A percentile compares a stretch with the other conserved stretches of the same genome.
Evolutionary conservation across 2,113 vertebrate genomes (phyloP).

Genomic region (Dipodomys spectabilis): DNA sequence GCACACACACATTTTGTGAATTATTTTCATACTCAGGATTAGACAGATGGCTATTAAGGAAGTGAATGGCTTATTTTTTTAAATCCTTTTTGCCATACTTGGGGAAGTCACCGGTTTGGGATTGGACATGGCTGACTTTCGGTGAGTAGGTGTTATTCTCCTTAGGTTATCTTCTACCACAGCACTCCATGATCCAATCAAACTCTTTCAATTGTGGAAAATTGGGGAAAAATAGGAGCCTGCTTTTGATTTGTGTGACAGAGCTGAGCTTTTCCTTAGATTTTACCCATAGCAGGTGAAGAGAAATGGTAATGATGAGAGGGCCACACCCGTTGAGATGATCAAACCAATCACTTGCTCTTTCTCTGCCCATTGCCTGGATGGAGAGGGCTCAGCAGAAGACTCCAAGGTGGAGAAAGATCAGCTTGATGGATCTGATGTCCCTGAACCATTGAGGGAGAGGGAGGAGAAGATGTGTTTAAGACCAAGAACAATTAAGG

Average conservation of each 20-base stretch:
- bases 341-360: background rate
- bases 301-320: background rate
- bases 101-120: background rate
- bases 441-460: background rate
- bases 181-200: background rate
- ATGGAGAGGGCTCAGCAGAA: background rate
- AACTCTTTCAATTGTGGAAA: background rate
- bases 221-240: background rate
- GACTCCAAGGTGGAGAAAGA: background rate
- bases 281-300: background rate
- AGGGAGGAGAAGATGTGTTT: background rate
- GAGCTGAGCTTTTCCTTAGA: background rate
- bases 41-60: background rate
- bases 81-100: background rate
- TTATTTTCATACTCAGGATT: conserved; percentile 3
- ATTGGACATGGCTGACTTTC: background rate
- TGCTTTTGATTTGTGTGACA: background rate
- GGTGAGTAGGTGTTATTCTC: background rate
- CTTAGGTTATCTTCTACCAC: background rate
- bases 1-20: background rate
- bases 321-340: background rate
- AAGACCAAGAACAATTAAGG: background rate
- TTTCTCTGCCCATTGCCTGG: background rate
- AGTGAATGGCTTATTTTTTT: background rate
- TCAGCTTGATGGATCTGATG: background rate